Evolutionary conservation across 2,888 invertebrate species (phyloP), one percentile per base, ranked within the genome.

Genomic region (Formica aserva): DNA sequence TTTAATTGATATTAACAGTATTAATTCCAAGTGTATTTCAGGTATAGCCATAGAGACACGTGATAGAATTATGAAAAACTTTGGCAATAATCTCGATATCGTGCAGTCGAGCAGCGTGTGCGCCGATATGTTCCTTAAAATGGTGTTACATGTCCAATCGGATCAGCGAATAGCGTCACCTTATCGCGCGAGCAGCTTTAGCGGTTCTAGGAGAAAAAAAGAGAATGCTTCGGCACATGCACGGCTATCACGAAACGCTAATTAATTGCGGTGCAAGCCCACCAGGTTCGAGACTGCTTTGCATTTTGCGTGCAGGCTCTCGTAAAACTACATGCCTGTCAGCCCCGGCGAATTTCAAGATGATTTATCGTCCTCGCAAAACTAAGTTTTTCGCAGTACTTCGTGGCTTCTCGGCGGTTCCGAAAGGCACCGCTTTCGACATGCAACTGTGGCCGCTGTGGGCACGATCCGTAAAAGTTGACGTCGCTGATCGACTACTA

Each of bases 261-360:
- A 93, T 94, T 93, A 93, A 93, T 93, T 93, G 93, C 93, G 92
- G 92, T 91, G 93, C 92, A 92, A 93, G 92, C 91, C 91, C 89
- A 89, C 89, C 75, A 82, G 82, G 77, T 48, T 84, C 78, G 72
- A 84, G 84, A 85, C 91, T 92, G 88, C 88, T 94, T 93, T 93
- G 93, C 94, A 93, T 93, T 93, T 94, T 92, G 94, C 94, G 93
- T 94, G 94, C 93, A 85, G 88, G 88, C 91, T 89, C 92, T 93
- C 93, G 92, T 93, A 93, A 93, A 93, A 92, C 92, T 93, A 93
- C 92, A 91, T 92, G 91, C 90, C 92, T 93, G 93, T 93, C 93
- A 92, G 92, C 90, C 90, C 89, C 85, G 91, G 92, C 91, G 92
- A 93, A 93, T 93, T 93, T 93, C 92, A 92, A 89, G 91, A 94